These are phyloP conservation scores for Microctonus aethiopoides DNA, from an alignment of 2,888 invertebrate genomes.

Conservation along the genomic window DNA sequence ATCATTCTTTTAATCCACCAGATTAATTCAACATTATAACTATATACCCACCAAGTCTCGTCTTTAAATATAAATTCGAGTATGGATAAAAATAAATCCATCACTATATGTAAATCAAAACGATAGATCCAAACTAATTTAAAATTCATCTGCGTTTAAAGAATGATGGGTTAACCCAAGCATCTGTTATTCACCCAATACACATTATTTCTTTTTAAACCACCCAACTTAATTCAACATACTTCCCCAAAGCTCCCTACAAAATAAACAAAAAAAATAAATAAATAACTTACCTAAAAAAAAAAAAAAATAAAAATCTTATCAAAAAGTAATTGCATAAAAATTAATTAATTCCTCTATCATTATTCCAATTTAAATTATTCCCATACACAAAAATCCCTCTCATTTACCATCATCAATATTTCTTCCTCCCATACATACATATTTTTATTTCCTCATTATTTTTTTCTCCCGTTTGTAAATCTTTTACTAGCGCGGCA, in stretches of 20 bases:
- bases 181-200: conserved; percentile 42
- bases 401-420: too few species aligned
- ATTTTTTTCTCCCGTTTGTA: neutral
- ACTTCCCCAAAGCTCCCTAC: conserved; percentile 32
- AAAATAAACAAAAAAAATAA: neutral
- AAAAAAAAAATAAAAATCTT: conserved; percentile 6
- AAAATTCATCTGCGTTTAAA: conserved; percentile 40
- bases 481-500: neutral
- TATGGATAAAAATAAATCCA: conserved; percentile 41
- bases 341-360: neutral
- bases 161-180: conserved; percentile 39
- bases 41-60: neutral
- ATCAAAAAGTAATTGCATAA: neutral
- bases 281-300: neutral
- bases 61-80: conserved; percentile 1
- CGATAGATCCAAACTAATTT: conserved; percentile 42
- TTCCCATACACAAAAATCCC: neutral
- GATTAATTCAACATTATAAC: too few species aligned
- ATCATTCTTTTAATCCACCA: too few species aligned
- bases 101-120: conserved; percentile 42
- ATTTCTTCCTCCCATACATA: too few species aligned
- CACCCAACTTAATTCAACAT: conserved; percentile 13
- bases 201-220: conserved; percentile 26
- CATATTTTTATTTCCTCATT: neutral
- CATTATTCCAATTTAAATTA: conserved; percentile 11